Conservation (phyloP, 2,888 invertebrate species). For the Sminthurinus aureus region DNA sequence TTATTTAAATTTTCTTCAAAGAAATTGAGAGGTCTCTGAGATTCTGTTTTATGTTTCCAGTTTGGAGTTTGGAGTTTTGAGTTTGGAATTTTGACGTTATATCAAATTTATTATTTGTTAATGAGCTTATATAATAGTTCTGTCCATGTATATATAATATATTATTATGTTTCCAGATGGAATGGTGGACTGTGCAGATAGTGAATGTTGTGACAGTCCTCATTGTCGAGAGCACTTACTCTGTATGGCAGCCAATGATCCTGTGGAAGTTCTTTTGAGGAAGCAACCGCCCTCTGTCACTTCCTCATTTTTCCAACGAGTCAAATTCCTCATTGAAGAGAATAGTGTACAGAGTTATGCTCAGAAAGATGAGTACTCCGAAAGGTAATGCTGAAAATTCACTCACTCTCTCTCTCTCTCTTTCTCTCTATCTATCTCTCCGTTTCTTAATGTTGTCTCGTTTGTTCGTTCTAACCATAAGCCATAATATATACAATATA, state of each 20-base stretch:
- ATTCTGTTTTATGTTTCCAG: too few species aligned
- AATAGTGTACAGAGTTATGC: slow-evolving; percentile 94
- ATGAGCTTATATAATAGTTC: neutral
- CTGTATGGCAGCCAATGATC: slow-evolving; percentile 96
- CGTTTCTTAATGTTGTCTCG: neutral
- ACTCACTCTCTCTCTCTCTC: slow-evolving; percentile 8
- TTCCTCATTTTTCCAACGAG: slow-evolving; percentile 96
- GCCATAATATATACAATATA: too few species aligned
- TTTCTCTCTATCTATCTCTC: slow-evolving; percentile 20
- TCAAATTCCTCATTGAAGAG: slow-evolving; percentile 97
- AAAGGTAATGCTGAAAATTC: slow-evolving; percentile 76
- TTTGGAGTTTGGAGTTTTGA: too few species aligned
- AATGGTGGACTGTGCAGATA: slow-evolving; percentile 97
- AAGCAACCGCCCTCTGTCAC: slow-evolving; percentile 97
- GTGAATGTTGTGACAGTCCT: slow-evolving; percentile 93
- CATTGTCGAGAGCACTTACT: slow-evolving; percentile 89
- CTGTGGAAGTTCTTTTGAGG: slow-evolving; percentile 92
- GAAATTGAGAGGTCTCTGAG: too few species aligned
- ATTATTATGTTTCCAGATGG: slow-evolving; percentile 75
- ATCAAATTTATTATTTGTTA: too few species aligned
- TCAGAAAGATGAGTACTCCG: slow-evolving; percentile 96
- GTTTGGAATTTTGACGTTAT: too few species aligned
- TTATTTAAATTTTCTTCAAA: too few species aligned
- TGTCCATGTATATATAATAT: neutral
- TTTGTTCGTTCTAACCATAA: too few species aligned